These are phyloP conservation scores for Epinephelus lanceolatus DNA, from an alignment of 2,113 vertebrate species.

Conservation along the genomic window DNA sequence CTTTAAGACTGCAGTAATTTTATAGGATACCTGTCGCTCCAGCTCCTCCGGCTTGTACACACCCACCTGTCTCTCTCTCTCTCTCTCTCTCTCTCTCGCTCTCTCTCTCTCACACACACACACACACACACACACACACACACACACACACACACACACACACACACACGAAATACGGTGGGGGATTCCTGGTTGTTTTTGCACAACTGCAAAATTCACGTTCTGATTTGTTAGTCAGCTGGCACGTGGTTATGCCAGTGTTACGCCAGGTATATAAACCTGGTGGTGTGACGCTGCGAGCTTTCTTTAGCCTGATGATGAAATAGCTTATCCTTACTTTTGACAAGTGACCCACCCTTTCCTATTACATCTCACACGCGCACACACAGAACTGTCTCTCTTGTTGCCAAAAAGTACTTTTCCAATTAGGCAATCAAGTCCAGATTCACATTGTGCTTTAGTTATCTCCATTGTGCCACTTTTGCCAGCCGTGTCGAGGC, in stretches of 20 bases:
- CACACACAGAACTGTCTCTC: background rate
- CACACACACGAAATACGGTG: too few species aligned
- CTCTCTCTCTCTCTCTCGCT: background rate
- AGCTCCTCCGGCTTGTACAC: background rate
- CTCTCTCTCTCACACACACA: background rate
- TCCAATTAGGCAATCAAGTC: background rate
- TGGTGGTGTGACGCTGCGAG: background rate
- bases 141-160: background rate
- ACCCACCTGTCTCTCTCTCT: background rate
- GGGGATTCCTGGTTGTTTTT: constrained; percentile 24
- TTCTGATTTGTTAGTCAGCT: background rate
- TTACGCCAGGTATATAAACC: background rate
- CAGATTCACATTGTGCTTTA: background rate
- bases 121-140: background rate
- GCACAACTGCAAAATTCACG: background rate
- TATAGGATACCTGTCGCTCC: background rate
- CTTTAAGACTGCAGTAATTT: background rate
- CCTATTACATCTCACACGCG: background rate
- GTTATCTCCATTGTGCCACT: constrained; percentile 36
- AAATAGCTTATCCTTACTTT: background rate
- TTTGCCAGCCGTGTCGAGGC: background rate
- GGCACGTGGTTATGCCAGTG: background rate
- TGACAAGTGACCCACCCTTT: background rate
- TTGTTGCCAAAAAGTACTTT: background rate
- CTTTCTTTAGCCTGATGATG: background rate